A percentile compares a stretch with the other conserved stretches of the same genome.
phyloP scores from a whole-genome alignment of 2,888 invertebrate species.

The Metopia argyrocephala region DNA sequence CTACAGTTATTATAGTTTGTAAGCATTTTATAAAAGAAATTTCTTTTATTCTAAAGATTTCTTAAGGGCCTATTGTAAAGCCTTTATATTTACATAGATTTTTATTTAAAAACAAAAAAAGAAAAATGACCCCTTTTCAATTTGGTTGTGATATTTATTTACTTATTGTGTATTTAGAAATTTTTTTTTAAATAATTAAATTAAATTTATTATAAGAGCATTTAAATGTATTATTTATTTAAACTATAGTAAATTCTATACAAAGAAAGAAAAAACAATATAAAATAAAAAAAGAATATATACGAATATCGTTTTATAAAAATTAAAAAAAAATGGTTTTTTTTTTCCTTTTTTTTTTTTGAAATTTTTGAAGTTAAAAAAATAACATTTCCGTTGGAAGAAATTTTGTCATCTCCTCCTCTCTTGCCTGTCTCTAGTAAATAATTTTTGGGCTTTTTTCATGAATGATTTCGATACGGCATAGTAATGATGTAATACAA shows the following conservation, averaged over 20 bases:
- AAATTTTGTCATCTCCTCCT: slow-evolving; percentile 6
- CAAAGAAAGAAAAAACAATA: slow-evolving; percentile 32
- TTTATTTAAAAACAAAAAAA: background rate
- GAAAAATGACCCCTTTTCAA: slow-evolving; percentile 2
- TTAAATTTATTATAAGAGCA: slow-evolving; percentile 8
- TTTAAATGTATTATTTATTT: slow-evolving; percentile 55
- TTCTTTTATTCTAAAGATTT: background rate
- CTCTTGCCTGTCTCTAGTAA: background rate
- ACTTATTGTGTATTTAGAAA: background rate
- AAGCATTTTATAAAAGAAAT: slow-evolving; percentile 14
- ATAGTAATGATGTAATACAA: slow-evolving; percentile 34
- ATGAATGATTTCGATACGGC: slow-evolving; percentile 48
- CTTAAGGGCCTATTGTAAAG: background rate
- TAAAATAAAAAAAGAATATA: slow-evolving; percentile 26
- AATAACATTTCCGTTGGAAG: background rate
- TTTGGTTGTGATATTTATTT: slow-evolving; percentile 53
- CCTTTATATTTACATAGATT: background rate
- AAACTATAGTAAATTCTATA: slow-evolving; percentile 38
- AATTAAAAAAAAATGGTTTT: slow-evolving; percentile 12
- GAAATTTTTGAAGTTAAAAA: slow-evolving; percentile 12
- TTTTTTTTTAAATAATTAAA: slow-evolving; percentile 4
- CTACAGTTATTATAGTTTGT: slow-evolving; percentile 48
- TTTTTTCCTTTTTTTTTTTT: background rate
- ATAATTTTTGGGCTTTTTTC: background rate
- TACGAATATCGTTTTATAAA: slow-evolving; percentile 18